Base-by-base conservation (phyloP, 2,113 vertebrate genomes). In the Rynchops niger region DNA sequence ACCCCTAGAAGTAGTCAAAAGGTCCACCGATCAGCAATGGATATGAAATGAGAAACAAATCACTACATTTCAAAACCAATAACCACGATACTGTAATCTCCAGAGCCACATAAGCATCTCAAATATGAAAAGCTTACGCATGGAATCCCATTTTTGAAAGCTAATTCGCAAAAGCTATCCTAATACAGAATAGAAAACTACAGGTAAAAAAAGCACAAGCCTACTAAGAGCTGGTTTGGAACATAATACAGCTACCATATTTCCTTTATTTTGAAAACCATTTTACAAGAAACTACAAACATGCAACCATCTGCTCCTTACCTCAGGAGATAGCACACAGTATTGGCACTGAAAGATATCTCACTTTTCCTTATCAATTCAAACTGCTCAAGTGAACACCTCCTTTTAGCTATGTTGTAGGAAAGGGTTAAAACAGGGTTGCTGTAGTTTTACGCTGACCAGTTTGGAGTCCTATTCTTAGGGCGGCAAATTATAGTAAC, bases 401-500 rank as follows among this genome's bases (percentile, higher is more conserved):
- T 19, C 58, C 29, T 38, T 32, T 72, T 50, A 63, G 59, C 50
- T 32, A 62, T 4, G 29, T 8, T 45, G 32, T 3, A 67, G 62
- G 58, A 56, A 50, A 65, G 36, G 66, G 58, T 63, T 61, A 23
- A 32, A 47, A 14, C 8, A 18, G 3, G 8, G 9, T 3, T 43
- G n/a, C 36, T 74, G 42, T 7, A 18, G 30, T 56, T 62, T 30
- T 21, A 40, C 4, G 30, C 45, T 22, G 62, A 22, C 26, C 58
- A 30, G 21, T 22, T 1, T 12, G 56, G 36, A 20, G 71, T 4
- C 6, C 53, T 12, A 4, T 1, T 38, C 20, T 9, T 9, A 18
- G 29, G 13, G 58, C 0, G 3, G 14, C 29, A 81, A 32, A 9
- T 2, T 2, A 22, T 2, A 49, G 71, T 1, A 40, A 59, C 43